Base-by-base conservation (phyloP, 2,888 invertebrate species). In the Aelia acuminata region DNA sequence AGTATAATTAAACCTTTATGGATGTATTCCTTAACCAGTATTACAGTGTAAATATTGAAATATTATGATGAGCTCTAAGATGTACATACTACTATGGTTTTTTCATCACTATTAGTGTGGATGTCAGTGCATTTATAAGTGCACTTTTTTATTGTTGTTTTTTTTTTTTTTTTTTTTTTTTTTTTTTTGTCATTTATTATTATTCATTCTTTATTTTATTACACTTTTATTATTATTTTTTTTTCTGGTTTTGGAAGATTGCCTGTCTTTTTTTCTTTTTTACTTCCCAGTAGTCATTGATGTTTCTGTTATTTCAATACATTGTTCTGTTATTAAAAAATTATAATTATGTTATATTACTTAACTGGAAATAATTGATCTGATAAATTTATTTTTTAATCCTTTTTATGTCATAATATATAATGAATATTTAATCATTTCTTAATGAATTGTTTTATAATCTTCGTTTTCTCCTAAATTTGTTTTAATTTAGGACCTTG, bases 221-320 rank as follows among this genome's bases (percentile, higher is more conserved):
- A 43, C 10, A 43, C 10, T 43, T 4, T 43, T 43, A 43, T 7
- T 7, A 10, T 43, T 84, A 49, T 31, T 26, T 31, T 3, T 35
- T 31, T 35, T 84, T 84, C 49, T 84, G 31, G 31, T 84, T 31
- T 84, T 84, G 26, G 31, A 84, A 49, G 47, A 49, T 31, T 84
- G 84, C 43, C 49, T 49, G 13, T 31, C 31, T 3, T 7, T 49
- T 48, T 48, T 13, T 84, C n/a, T 84, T 48, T 84, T 31, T 48
- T 31, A 84, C 43, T 84, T 47, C 31, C 31, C 26, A 31, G 47
- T 43, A 48, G 49, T 31, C 20, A 84, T 48, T 84, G 48, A 84
- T 84, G 48, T 31, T 84, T 43, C 47, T 84, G 26, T 47, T 26
- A 47, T 43, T 84, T 84, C 26, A 47, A 47, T 84, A 15, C 84